Evolutionary conservation across 2,113 vertebrate genomes (phyloP), one percentile per base, ranked within the genome.

Genomic region (Bubo bubo): DNA sequence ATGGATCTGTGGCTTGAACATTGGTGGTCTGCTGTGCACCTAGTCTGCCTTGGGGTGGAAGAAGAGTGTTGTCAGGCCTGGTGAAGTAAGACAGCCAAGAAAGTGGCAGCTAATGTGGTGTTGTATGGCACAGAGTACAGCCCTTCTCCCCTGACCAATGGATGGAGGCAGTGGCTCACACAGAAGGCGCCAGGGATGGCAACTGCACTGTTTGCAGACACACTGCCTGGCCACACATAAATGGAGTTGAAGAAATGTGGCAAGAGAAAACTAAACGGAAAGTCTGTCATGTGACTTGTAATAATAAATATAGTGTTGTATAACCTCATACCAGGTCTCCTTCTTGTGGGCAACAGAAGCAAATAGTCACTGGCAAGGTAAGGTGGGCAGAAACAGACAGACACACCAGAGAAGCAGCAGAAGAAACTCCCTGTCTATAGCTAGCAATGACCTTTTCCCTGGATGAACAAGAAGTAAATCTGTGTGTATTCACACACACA

Each of bases 221-320:
- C 0, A 0, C 14, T 59, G 75, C 55, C 50, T 64, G 53, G 32
- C 39, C 4, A 1, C 67, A 49, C 24, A 11, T 28, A 58, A 64
- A 58, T 3, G 34, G 53, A 62, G 30, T 34, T 53, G n/a, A 56
- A 60, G 58, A 82, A 84, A 41, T 20, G 67, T 62, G 55, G 26
- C 50, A 63, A 81, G 59, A 92, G 50, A 67, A 88, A 92, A 71
- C 17, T 39, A n/a, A 91, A 76, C 64, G n/a, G 59, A 47, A 45
- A 14, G n/a, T 50, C n/a, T 50, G 24, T 16, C 56, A 45, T 9
- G 3, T n/a, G 37, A 45, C 37, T 66, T 77, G 23, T 7, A 12
- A 22, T 49, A 58, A 37, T 45, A 75, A 82, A 58, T 62, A 62
- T 6, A 1, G 6, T 12, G 12, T 35, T 81, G 12, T 20, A 47